These are phyloP conservation scores for Eupithecia inturbata DNA, from an alignment of 2,888 invertebrate species.

Conservation along the genomic window DNA sequence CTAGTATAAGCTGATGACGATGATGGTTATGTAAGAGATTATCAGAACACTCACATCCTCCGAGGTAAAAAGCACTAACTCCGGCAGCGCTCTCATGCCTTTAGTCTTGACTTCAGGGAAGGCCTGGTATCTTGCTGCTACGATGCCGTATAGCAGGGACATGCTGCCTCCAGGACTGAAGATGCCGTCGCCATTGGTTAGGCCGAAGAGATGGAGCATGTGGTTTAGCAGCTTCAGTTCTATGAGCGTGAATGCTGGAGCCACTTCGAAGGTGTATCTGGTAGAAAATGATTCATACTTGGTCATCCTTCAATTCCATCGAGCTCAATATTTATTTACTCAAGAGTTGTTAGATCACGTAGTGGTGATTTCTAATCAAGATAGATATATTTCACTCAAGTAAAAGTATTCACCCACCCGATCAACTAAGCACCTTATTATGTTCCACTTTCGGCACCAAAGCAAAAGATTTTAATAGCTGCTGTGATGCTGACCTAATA, in stretches of 20 bases:
- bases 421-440: too few relatives aligned
- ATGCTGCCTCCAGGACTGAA: slow-evolving; percentile 92
- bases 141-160: slow-evolving; percentile 91
- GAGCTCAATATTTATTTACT: too few relatives aligned
- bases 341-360: not conserved
- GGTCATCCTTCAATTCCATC: not conserved
- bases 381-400: too few relatives aligned
- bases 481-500: too few relatives aligned
- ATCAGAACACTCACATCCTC: slow-evolving; percentile 85
- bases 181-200: slow-evolving; percentile 89
- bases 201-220: slow-evolving; percentile 85
- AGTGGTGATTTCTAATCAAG: not conserved
- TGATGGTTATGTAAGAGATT: not conserved
- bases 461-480: too few relatives aligned
- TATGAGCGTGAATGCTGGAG: slow-evolving; percentile 90
- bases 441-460: too few relatives aligned
- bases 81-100: slow-evolving; percentile 86
- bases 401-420: too few relatives aligned
- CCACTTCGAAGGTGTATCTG: slow-evolving; percentile 92
- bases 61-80: slow-evolving; percentile 89
- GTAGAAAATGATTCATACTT: slow-evolving; percentile 36
- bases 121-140: slow-evolving; percentile 87
- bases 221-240: slow-evolving; percentile 87
- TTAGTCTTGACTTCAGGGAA: slow-evolving; percentile 88
- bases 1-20: too few relatives aligned